Evolutionary conservation across 2,797 vertebrate species (phyloP).

Genomic region (Aplochiton taeniatus): DNA sequence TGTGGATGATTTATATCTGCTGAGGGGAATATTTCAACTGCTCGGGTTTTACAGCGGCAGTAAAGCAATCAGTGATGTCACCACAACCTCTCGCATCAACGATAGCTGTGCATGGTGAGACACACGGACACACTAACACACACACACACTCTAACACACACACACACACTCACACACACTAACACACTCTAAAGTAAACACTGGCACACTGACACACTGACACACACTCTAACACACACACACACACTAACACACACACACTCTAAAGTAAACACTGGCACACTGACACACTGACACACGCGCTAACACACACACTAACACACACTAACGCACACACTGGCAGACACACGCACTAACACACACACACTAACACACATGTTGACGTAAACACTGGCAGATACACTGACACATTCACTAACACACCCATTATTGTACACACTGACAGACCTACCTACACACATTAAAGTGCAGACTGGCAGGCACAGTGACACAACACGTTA

Average conservation of each 20-base stretch:
- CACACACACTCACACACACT: neutral
- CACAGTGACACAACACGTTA: no score
- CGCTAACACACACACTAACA: neutral
- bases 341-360: neutral
- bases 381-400: neutral
- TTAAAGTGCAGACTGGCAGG: neutral
- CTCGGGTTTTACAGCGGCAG: constrained; percentile 47
- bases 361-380: neutral
- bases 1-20: constrained; percentile 54
- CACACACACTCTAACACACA: neutral
- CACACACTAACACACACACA: no score
- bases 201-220: no score
- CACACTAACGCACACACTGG: neutral
- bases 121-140: neutral
- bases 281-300: no score
- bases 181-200: neutral
- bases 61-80: constrained; percentile 57
- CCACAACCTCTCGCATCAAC: constrained; percentile 39
- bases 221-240: no score
- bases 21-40: constrained; percentile 44
- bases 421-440: neutral
- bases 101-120: constrained; percentile 24
- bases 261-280: no score
- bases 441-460: neutral
- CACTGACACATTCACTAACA: neutral